Percentiles rank a stretch among this genome's conserved stretches.
These are phyloP conservation scores for Trogon melanurus DNA, from an alignment of 2,113 vertebrate species.

Conservation along the genomic window DNA sequence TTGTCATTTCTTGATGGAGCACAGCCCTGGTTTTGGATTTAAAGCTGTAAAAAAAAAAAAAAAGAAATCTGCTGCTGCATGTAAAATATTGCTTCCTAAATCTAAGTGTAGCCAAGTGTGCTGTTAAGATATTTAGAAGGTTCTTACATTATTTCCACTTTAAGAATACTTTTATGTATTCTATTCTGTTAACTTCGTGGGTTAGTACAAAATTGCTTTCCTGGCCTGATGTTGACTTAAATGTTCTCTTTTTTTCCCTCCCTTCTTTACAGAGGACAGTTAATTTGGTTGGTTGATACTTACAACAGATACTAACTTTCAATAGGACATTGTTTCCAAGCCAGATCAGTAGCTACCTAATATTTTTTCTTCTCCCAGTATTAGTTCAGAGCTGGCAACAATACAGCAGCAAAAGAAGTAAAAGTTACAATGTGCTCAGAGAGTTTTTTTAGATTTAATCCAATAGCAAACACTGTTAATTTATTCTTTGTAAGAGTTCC, in stretches of 20 bases:
- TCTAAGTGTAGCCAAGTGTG: constrained; percentile 30
- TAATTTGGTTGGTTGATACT: constrained; percentile 65
- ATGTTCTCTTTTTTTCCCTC: background rate
- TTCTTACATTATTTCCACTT: constrained; percentile 61
- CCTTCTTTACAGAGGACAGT: background rate
- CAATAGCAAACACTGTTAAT: constrained; percentile 1
- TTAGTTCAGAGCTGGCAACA: constrained; percentile 19
- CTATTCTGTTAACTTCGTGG: constrained; percentile 41
- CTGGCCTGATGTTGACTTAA: constrained; percentile 15
- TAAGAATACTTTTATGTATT: constrained; percentile 55
- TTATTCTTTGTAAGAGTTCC: background rate
- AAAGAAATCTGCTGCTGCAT: background rate
- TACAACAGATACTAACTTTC: constrained; percentile 73
- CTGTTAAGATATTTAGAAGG: constrained; percentile 62
- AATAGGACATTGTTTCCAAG: constrained; percentile 75
- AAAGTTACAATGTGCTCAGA: background rate
- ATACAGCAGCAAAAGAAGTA: background rate
- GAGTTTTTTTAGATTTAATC: constrained; percentile 23
- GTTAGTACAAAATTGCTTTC: constrained; percentile 57
- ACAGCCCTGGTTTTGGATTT: constrained; percentile 9
- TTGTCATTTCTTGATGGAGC: constrained; percentile 2
- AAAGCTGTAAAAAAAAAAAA: constrained; percentile 6
- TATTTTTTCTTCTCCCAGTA: background rate
- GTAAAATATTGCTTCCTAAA: constrained; percentile 69
- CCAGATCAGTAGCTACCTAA: constrained; percentile 72